Base-by-base conservation (phyloP, 2,797 vertebrate species). In the Danio albolineatus region DNA sequence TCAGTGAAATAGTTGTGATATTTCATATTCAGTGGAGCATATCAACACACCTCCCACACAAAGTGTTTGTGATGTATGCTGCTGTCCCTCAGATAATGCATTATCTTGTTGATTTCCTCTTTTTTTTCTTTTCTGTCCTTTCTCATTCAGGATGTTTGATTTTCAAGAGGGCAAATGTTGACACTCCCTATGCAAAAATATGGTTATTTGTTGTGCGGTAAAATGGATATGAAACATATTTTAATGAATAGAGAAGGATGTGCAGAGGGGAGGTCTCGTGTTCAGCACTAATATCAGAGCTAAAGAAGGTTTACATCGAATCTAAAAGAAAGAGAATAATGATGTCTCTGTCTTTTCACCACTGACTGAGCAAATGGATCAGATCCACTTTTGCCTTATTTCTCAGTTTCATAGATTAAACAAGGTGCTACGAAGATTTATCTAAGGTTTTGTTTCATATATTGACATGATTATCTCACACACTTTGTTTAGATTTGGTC, bases 11-110 rank as follows among this genome's bases (percentile, higher is more conserved):
- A 12, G 71, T 39, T 46, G 14, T 6, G 0, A 21, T 54, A 38
- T 21, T 36, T 46, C 16, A 64, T 59, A 17, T 70, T 16, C 6
- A n/a, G 12, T 38, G 43, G 14, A 75, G 28, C 9, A 1, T 10
- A 57, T 19, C 12, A n/a, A 2, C 19, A 10, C 17, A 41, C 28
- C 53, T 78, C 49, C 48, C 48, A 62, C 6, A 28, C 66, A 69
- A 70, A 79, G 71, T 17, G 28, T 62, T 62, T 79, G 48, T 56
- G 39, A 69, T 74, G 17, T 64, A 46, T 9, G 36, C 70, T 14
- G 13, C 28, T 51, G 36, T 69, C 46, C 38, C 7, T 38, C 12
- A 46, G 19, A 64, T 54, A 21, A 59, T 39, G 65, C 53, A 49
- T 38, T 64, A 73, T 59, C 16, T 19, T 64, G 28, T 66, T 49